Base-by-base conservation (phyloP, 2,797 vertebrate species). In the Hippocampus kuda region DNA sequence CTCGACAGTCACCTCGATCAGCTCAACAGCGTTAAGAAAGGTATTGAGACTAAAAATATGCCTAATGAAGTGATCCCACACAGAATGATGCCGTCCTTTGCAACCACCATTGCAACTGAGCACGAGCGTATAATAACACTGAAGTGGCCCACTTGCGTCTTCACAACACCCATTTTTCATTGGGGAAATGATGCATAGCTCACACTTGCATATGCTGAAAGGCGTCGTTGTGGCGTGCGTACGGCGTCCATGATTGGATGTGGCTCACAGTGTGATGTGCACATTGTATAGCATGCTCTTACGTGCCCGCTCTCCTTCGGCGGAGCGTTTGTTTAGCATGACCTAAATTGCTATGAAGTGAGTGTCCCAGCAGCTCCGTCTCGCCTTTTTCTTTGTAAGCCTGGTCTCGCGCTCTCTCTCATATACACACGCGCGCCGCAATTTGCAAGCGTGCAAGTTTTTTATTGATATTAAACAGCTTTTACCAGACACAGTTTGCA, bases 281-380 rank as follows among this genome's bases (percentile, higher is more conserved):
- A 65, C 63, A 48, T 65, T 49, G 41, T 49, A 27, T 65, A 49
- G 63, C 63, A 18, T 44, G 24, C 54, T 83, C 69, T 24, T 77
- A 66, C 85, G 83, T 77, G 79, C 83, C 70, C 80, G 68, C 63
- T 74, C 77, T 83, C 78, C 77, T 79, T 81, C 72, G 49, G 77
- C 75, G 49, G 83, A 81, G 78, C 84, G 70, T 88, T 88, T 89
- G 86, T 88, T 88, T 88, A 86, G 78, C 80, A 75, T 89, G 88
- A 90, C 89, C 88, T 84, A 87, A 88, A 90, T 90, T 79, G 80
- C 78, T 86, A 81, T 84, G 88, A 89, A 88, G 85, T 85, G 83
- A 84, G 77, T 73, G 84, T 78, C 81, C 87, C 87, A 83, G 85
- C 87, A 85, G 81, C 86, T 87, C 83, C 75, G 81, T 86, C 85